A percentile compares a stretch with the other conserved stretches of the same genome.
Conservation (phyloP, 2,797 vertebrate species). For the Allobates femoralis region DNA sequence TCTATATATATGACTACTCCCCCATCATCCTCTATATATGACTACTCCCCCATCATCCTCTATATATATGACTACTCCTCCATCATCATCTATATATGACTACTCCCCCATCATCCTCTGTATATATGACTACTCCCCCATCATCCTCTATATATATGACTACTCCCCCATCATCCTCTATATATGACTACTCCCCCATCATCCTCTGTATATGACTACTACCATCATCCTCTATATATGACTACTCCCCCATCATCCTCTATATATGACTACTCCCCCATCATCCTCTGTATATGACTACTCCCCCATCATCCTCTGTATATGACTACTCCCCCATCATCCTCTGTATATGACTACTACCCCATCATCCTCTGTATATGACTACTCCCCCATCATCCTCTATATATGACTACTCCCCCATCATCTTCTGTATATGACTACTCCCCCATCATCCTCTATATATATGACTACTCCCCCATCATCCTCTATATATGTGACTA, state of each 20-base stretch:
- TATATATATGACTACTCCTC: not conserved
- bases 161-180: not conserved
- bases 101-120: not conserved
- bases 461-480: not conserved
- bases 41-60: not conserved
- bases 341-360: not conserved
- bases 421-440: not conserved
- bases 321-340: no score
- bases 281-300: no score
- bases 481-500: not conserved
- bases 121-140: not conserved
- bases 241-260: not conserved
- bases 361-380: not conserved
- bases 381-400: not conserved
- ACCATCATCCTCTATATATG: not conserved
- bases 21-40: not conserved
- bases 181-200: not conserved
- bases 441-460: not conserved
- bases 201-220: not conserved
- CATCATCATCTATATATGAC: not conserved
- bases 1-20: no score
- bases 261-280: not conserved
- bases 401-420: not conserved
- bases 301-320: not conserved
- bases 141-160: no score